A percentile compares a stretch with the other conserved stretches of the same genome.
Evolutionary conservation across 2,888 invertebrate genomes (phyloP).

Genomic region (Lamellibrachia satsuma): DNA sequence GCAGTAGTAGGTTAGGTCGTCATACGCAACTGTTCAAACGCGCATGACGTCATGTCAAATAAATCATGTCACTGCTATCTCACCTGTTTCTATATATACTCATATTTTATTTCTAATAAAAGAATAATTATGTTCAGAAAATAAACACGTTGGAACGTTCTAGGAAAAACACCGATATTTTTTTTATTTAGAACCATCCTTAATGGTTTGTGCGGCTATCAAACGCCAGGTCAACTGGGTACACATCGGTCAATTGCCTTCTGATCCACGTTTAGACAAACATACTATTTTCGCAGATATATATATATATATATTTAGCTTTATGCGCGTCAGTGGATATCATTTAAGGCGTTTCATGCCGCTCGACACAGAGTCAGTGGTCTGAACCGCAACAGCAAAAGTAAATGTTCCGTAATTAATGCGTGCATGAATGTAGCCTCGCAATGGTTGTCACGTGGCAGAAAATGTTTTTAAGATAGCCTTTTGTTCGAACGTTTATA

Average conservation of each 20-base stretch:
- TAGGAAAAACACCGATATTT: neutral
- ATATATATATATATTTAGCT: neutral
- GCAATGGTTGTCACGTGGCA: neutral
- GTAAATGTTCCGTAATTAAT: conserved; percentile 13
- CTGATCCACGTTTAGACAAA: neutral
- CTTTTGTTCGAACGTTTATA: neutral
- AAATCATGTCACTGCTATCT: neutral
- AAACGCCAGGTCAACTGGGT: neutral
- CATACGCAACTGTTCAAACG: neutral
- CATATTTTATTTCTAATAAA: neutral
- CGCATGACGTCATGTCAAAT: neutral
- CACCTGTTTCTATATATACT: neutral
- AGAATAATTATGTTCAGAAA: neutral
- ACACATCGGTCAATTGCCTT: neutral
- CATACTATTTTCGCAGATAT: neutral
- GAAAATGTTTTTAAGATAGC: neutral
- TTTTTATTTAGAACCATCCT: neutral
- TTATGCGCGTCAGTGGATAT: neutral
- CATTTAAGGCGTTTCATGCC: neutral
- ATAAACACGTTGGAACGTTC: neutral
- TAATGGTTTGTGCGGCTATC: neutral
- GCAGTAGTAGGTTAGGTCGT: neutral
- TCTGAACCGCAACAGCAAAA: neutral
- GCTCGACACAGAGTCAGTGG: neutral
- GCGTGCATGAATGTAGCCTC: neutral